phyloP scores from a whole-genome alignment of 2,888 invertebrate species.

The Heteromurus nitidus region DNA sequence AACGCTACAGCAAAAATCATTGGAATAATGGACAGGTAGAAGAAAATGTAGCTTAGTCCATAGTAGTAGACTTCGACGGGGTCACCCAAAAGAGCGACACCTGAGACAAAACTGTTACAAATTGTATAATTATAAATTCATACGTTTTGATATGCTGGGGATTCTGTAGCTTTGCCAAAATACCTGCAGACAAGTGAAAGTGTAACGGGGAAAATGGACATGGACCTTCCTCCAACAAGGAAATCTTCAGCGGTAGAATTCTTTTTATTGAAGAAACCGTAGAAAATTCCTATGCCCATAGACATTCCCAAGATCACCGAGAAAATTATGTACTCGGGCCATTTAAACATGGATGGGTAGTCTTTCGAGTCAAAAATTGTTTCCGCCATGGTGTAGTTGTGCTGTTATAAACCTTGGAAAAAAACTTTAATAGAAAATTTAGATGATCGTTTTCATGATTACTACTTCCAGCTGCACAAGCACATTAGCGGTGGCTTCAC shows the following conservation, averaged over 20 bases:
- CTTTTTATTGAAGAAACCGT: constrained; percentile 86
- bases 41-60: constrained; percentile 74
- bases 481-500: too few relatives aligned
- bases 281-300: constrained; percentile 88
- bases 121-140: too few relatives aligned
- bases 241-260: constrained; percentile 84
- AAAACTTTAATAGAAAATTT: too few relatives aligned
- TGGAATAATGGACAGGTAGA: constrained; percentile 74
- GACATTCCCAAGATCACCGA: constrained; percentile 84
- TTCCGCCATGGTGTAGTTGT: too few relatives aligned
- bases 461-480: too few relatives aligned
- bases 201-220: constrained; percentile 77
- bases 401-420: too few relatives aligned
- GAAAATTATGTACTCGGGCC: constrained; percentile 87
- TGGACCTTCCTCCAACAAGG: constrained; percentile 86
- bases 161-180: not conserved
- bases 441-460: too few relatives aligned
- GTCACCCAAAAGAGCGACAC: constrained; percentile 47
- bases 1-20: constrained; percentile 78
- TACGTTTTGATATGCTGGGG: not conserved
- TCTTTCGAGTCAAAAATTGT: constrained; percentile 61
- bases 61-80: constrained; percentile 65
- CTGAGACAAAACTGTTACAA: constrained; percentile 57
- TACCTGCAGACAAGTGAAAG: constrained; percentile 67
- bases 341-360: constrained; percentile 74